These are phyloP conservation scores for Epinotia demarniana DNA, from an alignment of 2,888 invertebrate species.

Conservation along the genomic window DNA sequence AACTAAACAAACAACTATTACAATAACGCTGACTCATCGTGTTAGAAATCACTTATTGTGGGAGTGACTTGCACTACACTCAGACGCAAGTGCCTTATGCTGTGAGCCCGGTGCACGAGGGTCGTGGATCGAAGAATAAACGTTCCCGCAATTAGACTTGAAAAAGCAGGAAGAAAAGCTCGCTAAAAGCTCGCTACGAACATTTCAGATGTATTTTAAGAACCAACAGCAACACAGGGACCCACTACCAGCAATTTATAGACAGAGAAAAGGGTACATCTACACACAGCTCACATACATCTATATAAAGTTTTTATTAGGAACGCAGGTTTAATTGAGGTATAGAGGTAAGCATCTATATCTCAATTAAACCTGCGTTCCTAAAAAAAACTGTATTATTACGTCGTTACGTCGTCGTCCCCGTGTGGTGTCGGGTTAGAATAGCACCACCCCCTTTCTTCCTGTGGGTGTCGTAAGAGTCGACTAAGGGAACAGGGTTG, in stretches of 20 bases:
- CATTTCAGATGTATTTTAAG: not conserved
- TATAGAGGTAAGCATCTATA: too few species aligned
- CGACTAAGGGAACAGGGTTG: too few species aligned
- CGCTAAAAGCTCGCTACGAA: not conserved
- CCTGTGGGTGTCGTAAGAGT: too few species aligned
- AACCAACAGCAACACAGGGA: too few species aligned
- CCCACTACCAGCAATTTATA: not conserved
- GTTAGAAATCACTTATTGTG: slow-evolving; percentile 84
- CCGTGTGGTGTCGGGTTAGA: too few species aligned
- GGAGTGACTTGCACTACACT: slow-evolving; percentile 77
- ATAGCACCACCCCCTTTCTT: too few species aligned
- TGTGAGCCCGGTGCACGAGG: slow-evolving; percentile 46
- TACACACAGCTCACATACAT: too few species aligned
- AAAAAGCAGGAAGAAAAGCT: not conserved
- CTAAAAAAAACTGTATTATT: too few species aligned
- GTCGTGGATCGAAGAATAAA: not conserved
- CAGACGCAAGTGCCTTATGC: slow-evolving; percentile 70
- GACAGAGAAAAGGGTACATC: not conserved
- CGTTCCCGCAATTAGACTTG: not conserved
- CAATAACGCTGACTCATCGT: slow-evolving; percentile 80
- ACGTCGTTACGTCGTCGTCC: too few species aligned
- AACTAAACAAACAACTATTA: slow-evolving; percentile 84
- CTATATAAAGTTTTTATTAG: too few species aligned
- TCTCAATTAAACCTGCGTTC: not conserved
- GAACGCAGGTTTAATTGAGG: too few species aligned